phyloP scores from a whole-genome alignment of 2,888 invertebrate species.

The Melanargia galathea region DNA sequence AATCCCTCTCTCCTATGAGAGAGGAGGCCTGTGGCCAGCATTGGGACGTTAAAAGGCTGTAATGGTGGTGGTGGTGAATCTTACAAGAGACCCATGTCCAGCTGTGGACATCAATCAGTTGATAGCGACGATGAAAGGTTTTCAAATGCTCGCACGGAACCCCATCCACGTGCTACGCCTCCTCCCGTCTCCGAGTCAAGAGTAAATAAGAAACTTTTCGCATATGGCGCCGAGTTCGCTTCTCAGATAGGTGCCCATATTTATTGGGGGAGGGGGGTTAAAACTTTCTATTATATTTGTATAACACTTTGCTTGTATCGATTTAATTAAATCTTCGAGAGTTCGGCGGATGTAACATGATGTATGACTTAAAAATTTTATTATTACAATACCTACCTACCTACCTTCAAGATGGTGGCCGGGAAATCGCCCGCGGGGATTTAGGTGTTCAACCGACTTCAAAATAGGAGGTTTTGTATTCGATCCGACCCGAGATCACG shows the following conservation, averaged over 20 bases:
- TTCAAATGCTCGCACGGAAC: background rate
- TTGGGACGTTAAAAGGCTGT: too few relatives aligned
- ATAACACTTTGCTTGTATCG: conserved; percentile 29
- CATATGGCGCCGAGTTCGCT: conserved; percentile 29
- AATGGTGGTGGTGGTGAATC: too few relatives aligned
- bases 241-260: conserved; percentile 21
- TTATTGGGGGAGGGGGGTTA: conserved; percentile 33
- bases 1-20: too few relatives aligned
- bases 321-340: conserved; percentile 35
- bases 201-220: conserved; percentile 33
- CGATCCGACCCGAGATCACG: too few relatives aligned
- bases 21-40: too few relatives aligned
- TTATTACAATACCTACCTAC: background rate
- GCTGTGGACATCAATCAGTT: too few relatives aligned
- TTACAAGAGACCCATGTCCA: too few relatives aligned
- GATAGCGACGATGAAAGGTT: background rate
- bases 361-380: background rate
- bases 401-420: too few relatives aligned
- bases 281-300: conserved; percentile 27
- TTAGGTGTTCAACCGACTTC: too few relatives aligned
- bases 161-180: conserved; percentile 12
- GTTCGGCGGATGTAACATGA: background rate
- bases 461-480: too few relatives aligned
- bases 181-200: conserved; percentile 10
- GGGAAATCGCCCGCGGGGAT: too few relatives aligned